These are phyloP conservation scores for Nymphalis io DNA, from an alignment of 1,140 invertebrate genomes.

Conservation along the genomic window DNA sequence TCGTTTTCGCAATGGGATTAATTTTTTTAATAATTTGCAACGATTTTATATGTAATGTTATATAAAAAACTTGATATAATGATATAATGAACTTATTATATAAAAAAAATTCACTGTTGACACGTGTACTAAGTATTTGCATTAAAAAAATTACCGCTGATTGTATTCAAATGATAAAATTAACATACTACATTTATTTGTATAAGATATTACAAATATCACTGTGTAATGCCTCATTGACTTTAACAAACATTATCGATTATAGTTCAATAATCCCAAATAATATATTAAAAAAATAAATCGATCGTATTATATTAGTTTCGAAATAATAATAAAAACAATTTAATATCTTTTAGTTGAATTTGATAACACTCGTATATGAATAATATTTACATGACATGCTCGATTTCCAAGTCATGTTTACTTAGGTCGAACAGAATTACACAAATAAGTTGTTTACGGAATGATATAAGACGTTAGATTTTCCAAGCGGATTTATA, in stretches of 20 bases:
- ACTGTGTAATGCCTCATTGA: not conserved
- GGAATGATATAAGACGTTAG: not conserved
- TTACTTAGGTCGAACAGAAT: constrained; percentile 27
- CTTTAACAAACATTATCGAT: constrained; percentile 4
- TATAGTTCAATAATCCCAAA: constrained; percentile 18
- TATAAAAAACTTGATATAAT: too few species aligned
- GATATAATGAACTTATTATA: too few species aligned
- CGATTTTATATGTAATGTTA: too few species aligned
- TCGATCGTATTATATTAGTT: not conserved
- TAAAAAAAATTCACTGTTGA: too few species aligned
- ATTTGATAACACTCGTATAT: not conserved
- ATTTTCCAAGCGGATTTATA: not conserved
- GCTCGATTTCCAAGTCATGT: constrained; percentile 33
- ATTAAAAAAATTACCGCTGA: too few species aligned
- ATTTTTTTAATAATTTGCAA: too few species aligned
- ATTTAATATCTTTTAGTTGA: not conserved
- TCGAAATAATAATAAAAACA: not conserved
- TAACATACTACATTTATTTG: too few species aligned
- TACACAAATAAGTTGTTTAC: constrained; percentile 25
- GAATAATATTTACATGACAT: constrained; percentile 4
- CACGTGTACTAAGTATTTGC: too few species aligned
- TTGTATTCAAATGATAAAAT: too few species aligned
- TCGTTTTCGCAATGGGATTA: too few species aligned
- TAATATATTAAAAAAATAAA: constrained; percentile 3
- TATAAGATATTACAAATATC: not conserved